Evolutionary conservation across 2,113 vertebrate genomes (phyloP), one percentile per base, ranked within the genome.

Genomic region (Hippoglossus stenolepis): DNA sequence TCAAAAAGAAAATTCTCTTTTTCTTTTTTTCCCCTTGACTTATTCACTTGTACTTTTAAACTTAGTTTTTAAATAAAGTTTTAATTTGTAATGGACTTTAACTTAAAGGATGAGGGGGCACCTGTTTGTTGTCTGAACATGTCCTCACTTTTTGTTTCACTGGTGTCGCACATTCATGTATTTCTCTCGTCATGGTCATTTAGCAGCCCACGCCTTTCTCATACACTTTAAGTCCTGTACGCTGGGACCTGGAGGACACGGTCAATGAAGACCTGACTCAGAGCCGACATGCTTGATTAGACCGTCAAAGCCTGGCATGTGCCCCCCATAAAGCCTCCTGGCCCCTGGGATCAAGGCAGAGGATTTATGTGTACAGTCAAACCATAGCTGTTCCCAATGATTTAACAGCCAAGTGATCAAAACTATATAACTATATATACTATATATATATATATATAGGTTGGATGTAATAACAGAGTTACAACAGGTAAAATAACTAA

Each of bases 241-340:
- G 58, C 47, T 28, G 65, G 76, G 72, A 76, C 73, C 49, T 70
- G 84, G 77, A 56, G 92, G 92, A 92, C 80, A 93, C 75, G 90
- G 85, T 91, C 58, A 89, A 73, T 90, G 53, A 88, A 86, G 85
- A 65, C 38, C 61, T 88, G 84, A 91, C 84, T 91, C 65, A 75
- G 28, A 45, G 18, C 78, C 68, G 89, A 92, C 86, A 93, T 90
- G 91, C 73, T 73, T 56, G 87, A 93, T 92, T 93, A 91, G 57
- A 79, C 26, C 31, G 87, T 91, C 85, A 89, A 87, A 87, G 86
- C 59, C 4, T 83, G 84, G 89, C 90, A 90, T 93, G 92, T 86
- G 90, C 73, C 86, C 84, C 80, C 70, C 77, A 87, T 89, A 82
- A 92, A 87, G 68, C 61, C 70, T 51, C 12, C 7, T 74, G 83